These are phyloP conservation scores for Sesia bembeciformis DNA, from an alignment of 2,888 invertebrate species.

Conservation along the genomic window DNA sequence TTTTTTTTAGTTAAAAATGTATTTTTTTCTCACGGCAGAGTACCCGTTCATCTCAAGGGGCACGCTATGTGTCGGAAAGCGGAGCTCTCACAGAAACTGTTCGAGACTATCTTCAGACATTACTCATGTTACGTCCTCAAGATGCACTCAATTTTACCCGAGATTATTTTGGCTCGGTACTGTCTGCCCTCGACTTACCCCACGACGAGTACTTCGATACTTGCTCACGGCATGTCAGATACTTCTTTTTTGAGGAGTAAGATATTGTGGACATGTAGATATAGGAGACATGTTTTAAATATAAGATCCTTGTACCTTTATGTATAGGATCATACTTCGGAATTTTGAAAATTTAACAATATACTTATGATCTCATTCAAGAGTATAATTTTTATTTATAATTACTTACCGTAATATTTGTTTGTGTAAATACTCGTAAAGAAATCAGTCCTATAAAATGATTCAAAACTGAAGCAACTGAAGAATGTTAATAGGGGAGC, in stretches of 20 bases:
- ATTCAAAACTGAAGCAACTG: too few relatives aligned
- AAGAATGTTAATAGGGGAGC: too few relatives aligned
- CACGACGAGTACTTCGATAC: constrained; percentile 66
- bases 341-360: too few relatives aligned
- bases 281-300: too few relatives aligned
- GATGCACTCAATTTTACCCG: constrained; percentile 72
- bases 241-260: constrained; percentile 59
- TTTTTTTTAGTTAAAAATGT: not conserved
- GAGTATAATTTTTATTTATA: too few relatives aligned
- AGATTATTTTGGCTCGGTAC: constrained; percentile 67
- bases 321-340: not conserved
- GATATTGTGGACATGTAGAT: not conserved
- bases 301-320: not conserved
- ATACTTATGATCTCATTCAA: too few relatives aligned
- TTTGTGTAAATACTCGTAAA: too few relatives aligned
- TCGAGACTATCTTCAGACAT: constrained; percentile 75
- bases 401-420: too few relatives aligned
- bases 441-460: too few relatives aligned
- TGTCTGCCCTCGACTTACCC: constrained; percentile 62
- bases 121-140: constrained; percentile 73
- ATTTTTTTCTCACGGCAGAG: constrained; percentile 31
- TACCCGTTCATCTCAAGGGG: constrained; percentile 58
- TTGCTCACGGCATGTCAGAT: constrained; percentile 46
- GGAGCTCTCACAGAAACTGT: constrained; percentile 72
- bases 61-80: constrained; percentile 73